Evolutionary conservation across 2,113 vertebrate species (phyloP).

Genomic region (Scopus umbretta): DNA sequence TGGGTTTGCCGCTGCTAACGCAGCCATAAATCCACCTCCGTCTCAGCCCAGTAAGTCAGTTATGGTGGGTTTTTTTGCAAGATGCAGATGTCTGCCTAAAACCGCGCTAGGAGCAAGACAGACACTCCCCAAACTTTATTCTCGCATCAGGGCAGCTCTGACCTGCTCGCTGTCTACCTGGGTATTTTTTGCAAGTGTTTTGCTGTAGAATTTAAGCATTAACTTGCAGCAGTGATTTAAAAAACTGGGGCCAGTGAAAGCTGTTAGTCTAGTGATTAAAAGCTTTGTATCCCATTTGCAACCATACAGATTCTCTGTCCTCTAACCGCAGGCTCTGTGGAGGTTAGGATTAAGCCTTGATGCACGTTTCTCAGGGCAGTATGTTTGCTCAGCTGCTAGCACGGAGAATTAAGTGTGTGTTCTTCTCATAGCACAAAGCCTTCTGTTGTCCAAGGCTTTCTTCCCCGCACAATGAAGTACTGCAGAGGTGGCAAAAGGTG

Average conservation of each 20-base stretch:
- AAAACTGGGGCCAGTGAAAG: neutral
- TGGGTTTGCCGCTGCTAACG: neutral
- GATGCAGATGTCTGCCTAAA: neutral
- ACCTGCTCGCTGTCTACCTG: neutral
- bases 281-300: neutral
- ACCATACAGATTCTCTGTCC: neutral
- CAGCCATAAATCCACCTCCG: neutral
- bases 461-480: neutral
- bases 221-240: neutral
- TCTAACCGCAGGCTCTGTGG: neutral
- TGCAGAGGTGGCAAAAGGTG: neutral
- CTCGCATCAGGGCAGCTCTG: neutral
- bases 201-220: neutral
- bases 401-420: neutral
- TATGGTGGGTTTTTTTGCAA: neutral
- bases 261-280: neutral
- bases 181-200: neutral
- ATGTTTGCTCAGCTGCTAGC: neutral
- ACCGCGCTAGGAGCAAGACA: neutral
- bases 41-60: neutral
- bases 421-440: neutral
- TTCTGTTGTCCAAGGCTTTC: neutral
- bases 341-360: neutral
- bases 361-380: neutral
- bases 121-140: neutral